Percentiles rank a stretch among this genome's conserved stretches.
These are phyloP conservation scores for Amorpha juglandis DNA, from an alignment of 2,888 invertebrate genomes.

Conservation along the genomic window DNA sequence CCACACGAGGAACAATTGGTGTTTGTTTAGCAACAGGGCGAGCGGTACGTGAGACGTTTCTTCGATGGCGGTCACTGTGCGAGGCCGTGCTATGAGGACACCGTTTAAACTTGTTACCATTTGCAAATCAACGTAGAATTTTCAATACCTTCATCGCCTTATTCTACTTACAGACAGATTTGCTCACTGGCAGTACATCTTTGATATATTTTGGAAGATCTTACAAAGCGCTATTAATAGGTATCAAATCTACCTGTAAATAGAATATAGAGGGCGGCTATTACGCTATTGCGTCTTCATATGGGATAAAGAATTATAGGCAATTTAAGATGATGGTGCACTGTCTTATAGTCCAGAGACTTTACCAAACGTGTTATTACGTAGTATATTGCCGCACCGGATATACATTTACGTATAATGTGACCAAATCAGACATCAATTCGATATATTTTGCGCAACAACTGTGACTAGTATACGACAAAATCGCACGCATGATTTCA, in stretches of 20 bases:
- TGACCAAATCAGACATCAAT: background rate
- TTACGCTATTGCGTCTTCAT: no score
- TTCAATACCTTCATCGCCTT: background rate
- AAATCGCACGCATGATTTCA: conserved; percentile 30
- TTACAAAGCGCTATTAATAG: no score
- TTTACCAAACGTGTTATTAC: no score
- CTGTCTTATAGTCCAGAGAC: no score
- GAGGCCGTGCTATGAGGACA: conserved; percentile 30
- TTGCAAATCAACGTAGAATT: background rate
- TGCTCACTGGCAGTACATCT: no score
- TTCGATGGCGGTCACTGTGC: conserved; percentile 29
- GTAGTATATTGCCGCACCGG: background rate
- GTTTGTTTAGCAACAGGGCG: conserved; percentile 54
- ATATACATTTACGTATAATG: background rate
- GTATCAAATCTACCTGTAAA: no score
- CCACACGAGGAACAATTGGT: conserved; percentile 52
- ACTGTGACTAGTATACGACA: conserved; percentile 14
- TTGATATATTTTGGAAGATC: no score
- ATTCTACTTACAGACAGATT: no score
- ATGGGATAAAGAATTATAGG: no score
- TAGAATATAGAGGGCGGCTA: no score
- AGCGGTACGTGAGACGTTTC: conserved; percentile 48
- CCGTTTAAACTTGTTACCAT: conserved; percentile 30
- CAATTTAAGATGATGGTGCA: no score
- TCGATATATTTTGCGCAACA: background rate